Base-by-base conservation (phyloP, 2,113 vertebrate species). In the Dinomys branickii region DNA sequence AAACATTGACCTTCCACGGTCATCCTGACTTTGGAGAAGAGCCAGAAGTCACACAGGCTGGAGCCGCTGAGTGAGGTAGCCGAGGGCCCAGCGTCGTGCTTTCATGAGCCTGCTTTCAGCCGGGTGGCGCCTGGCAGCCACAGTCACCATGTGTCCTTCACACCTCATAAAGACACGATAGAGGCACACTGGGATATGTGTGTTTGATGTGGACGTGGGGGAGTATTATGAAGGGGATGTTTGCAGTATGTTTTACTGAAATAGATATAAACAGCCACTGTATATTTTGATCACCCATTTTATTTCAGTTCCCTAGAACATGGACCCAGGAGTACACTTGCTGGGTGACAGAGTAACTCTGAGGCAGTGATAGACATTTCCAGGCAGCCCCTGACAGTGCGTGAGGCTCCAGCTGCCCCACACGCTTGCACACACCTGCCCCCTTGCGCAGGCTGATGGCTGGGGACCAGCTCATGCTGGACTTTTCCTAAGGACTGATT, bases 401-500 rank as follows among this genome's bases (percentile, higher is more conserved):
- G 9, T 41, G 10, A 73, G 30, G 30, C 89, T 85, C 26, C 12
- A 58, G 0, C 80, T 93, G 85, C 44, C 80, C 17, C 5, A 35
- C 5, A 80, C 87, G 33, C 33, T 88, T 54, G 35, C 13, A 6
- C 59, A 20, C n/a, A n/a, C 73, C 75, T 95, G 47, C 63, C 19
- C 19, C 38, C 61, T 13, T 35, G 61, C 38, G 24, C 47, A 44
- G 84, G 61, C 54, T 90, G 4, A 14, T 89, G 22, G 10, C 2
- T 83, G 19, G 58, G 7, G 81, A 81, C 4, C 86, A 4, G 33
- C 61, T 94, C 41, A 90, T 84, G 90, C 8, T 65, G n/a, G n/a
- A n/a, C n/a, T 88, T 85, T 95, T 41, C 33, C 41, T 59, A 61
- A 73, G 93, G 81, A 52, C 67, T 93, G 83, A 67, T 63, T 77